phyloP scores from a whole-genome alignment of 2,113 vertebrate genomes.

The Boulengeromyrus knoepffleri region DNA sequence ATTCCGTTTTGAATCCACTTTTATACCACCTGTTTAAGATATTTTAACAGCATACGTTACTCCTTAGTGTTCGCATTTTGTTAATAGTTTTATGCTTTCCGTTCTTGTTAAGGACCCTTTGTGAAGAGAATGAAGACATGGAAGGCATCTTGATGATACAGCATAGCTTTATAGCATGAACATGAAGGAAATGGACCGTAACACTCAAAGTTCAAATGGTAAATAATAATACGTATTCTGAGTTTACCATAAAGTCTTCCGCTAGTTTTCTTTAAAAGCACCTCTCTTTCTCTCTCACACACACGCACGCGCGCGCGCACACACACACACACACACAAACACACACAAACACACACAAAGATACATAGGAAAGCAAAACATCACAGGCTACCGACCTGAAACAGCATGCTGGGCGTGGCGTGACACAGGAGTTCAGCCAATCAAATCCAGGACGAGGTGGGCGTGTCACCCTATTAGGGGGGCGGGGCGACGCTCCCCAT shows the following conservation, averaged over 20 bases:
- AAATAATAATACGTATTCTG: not conserved
- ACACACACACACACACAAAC: not conserved
- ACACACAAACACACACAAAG: not conserved
- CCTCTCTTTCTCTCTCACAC: not conserved
- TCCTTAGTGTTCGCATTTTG: not conserved
- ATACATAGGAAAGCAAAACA: not conserved
- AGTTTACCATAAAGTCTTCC: not conserved
- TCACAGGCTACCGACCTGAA: constrained; percentile 1
- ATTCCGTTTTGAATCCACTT: not conserved
- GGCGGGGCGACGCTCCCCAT: constrained; percentile 1
- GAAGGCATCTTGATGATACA: not conserved
- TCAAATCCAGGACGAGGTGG: constrained; percentile 21
- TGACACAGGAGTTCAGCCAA: constrained; percentile 5
- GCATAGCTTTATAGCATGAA: not conserved
- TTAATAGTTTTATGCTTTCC: not conserved
- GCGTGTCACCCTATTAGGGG: not conserved
- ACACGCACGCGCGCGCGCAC: not conserved
- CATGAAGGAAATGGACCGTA: not conserved
- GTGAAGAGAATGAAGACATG: not conserved
- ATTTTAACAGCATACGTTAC: not conserved
- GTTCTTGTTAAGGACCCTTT: not conserved
- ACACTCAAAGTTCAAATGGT: not conserved
- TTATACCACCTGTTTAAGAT: not conserved
- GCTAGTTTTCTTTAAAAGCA: not conserved
- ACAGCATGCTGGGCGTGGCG: not conserved